Evolutionary conservation across 2,888 invertebrate species (phyloP).

Genomic region (Hirtodrosophila alboralis): DNA sequence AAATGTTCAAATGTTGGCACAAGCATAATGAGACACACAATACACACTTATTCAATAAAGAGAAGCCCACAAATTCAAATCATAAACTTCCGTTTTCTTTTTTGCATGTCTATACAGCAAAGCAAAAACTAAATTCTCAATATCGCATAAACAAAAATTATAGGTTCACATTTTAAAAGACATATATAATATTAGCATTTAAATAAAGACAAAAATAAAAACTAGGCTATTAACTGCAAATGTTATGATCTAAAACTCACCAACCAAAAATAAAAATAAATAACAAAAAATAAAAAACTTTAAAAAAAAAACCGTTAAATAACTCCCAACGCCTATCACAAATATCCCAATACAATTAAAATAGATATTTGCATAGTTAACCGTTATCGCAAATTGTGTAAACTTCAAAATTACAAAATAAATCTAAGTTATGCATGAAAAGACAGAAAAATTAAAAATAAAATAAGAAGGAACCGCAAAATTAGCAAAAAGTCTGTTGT

Average conservation of each 20-base stretch:
- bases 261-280: conserved; percentile 37
- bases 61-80: conserved; percentile 55
- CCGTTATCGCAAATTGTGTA: conserved; percentile 67
- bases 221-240: conserved; percentile 67
- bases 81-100: conserved; percentile 49
- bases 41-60: conserved; percentile 56
- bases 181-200: conserved; percentile 71
- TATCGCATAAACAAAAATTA: conserved; percentile 45
- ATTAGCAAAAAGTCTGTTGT: conserved; percentile 83
- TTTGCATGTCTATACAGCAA: conserved; percentile 53
- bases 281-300: conserved; percentile 34
- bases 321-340: conserved; percentile 51
- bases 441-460: conserved; percentile 44
- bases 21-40: conserved; percentile 25
- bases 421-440: conserved; percentile 70
- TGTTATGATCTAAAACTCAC: conserved; percentile 63
- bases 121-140: conserved; percentile 45
- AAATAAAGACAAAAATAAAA: conserved; percentile 56
- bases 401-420: conserved; percentile 53
- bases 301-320: conserved; percentile 29
- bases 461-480: conserved; percentile 49
- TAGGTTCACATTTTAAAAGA: conserved; percentile 58
- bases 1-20: conserved; percentile 65
- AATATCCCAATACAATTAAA: conserved; percentile 73
- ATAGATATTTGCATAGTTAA: conserved; percentile 74